Evolutionary conservation across 2,888 invertebrate genomes (phyloP).

Genomic region (Diaprepes abbreviatus): DNA sequence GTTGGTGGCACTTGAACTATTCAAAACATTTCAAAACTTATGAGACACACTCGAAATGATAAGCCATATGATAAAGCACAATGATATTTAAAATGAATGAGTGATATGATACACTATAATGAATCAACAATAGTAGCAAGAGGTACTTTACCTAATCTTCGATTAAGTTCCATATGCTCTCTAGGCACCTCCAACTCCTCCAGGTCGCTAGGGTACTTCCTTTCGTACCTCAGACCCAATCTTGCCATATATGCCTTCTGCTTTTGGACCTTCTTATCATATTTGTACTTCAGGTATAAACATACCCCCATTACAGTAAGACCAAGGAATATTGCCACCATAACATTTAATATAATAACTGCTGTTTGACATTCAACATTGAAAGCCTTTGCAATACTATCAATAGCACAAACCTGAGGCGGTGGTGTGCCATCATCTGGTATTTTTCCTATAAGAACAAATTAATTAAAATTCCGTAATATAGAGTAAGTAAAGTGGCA

Average conservation of each 20-base stretch:
- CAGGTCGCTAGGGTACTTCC: slow-evolving; percentile 66
- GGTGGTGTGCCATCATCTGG: slow-evolving; percentile 79
- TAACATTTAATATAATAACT: slow-evolving; percentile 75
- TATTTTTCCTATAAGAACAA: slow-evolving; percentile 51
- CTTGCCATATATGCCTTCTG: slow-evolving; percentile 80
- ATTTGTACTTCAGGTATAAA: slow-evolving; percentile 78
- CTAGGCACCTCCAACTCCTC: slow-evolving; percentile 92
- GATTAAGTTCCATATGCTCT: slow-evolving; percentile 87
- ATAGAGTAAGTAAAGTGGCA: too few species aligned
- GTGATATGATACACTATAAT: background rate
- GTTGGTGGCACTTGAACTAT: too few species aligned
- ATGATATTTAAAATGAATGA: background rate
- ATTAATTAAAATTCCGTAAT: slow-evolving; percentile 9
- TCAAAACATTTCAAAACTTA: background rate
- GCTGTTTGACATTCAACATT: slow-evolving; percentile 82
- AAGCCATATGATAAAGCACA: background rate
- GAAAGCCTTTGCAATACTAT: slow-evolving; percentile 77
- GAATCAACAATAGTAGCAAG: background rate
- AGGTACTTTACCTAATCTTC: slow-evolving; percentile 82
- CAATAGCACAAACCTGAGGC: slow-evolving; percentile 76
- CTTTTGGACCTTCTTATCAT: slow-evolving; percentile 76
- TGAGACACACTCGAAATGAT: background rate
- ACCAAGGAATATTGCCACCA: slow-evolving; percentile 72
- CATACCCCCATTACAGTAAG: slow-evolving; percentile 68
- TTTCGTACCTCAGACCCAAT: slow-evolving; percentile 75